Base-by-base conservation (phyloP, 2,113 vertebrate genomes). In the Lampris incognitus region DNA sequence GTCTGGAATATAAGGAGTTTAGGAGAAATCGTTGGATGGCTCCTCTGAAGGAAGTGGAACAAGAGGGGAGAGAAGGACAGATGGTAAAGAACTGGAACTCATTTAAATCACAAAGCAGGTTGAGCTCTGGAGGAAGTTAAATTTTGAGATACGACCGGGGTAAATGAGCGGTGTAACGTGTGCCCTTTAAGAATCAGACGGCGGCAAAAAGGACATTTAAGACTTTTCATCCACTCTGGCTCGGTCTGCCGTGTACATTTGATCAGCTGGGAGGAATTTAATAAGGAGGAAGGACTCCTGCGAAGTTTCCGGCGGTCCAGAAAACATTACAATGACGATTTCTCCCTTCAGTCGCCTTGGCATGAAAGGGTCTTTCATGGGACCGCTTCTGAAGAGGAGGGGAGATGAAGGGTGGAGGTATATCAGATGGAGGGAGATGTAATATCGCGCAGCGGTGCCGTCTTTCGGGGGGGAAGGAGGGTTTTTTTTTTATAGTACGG, bases 341-440 rank as follows among this genome's bases (percentile, higher is more conserved):
- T 81, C 86, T 84, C 51, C 76, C 83, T 72, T 76, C 72, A 69
- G 79, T 87, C 72, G 54, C 72, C 66, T 72, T 66, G 5, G 84
- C 52, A 85, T 79, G 69, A 88, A 84, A 81, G 71, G 37, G 66
- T 83, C 85, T 85, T 90, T 87, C 79, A 88, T 85, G 74, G 83
- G 85, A 88, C 80, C 56, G 56, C 80, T 70, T 38, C 54, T 65
- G 65, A 82, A 78, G 82, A 73, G 72, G 58, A 11, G 41, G 24
- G 24, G 24, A 24, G 24, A 24, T 24, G 24, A 24, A 24, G 24
- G 24, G 41, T 6, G 55, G n/a, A 11, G 49, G 55, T 75, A 66
- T 66, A 85, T 90, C 79, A 79, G 82, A 86, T 78, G 79, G 75
- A 85, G 66, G 24, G 24, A 88, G 81, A 83, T 85, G 79, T 82